Base-by-base conservation (phyloP, 2,797 vertebrate genomes). In the Gymnocypris eckloni region DNA sequence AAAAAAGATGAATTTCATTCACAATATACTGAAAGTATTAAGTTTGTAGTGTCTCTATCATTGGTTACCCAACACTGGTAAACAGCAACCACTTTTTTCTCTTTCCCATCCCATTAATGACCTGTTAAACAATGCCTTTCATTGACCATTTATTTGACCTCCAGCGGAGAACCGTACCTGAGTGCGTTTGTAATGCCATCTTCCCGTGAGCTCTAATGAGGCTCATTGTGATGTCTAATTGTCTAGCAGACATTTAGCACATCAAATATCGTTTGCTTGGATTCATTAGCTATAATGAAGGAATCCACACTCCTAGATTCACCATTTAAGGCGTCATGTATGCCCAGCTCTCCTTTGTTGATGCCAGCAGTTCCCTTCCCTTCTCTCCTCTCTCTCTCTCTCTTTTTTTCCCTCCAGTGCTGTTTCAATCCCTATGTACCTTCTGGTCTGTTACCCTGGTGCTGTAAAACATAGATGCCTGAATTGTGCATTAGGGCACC, bases 401-500 rank as follows among this genome's bases (percentile, higher is more conserved):
- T 52, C 39, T 25, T 54, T 52, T 45, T 89, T 90, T 92, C 89
- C 25, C 87, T 73, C 33, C 59, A 54, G 64, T 88, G 28, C 81
- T 15, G 87, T 92, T 93, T 87, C 90, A 83, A 84, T 89, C 76
- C 84, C 77, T 87, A 16, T 66, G 67, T 86, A 88, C 87, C 87
- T 92, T 81, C 79, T 71, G 87, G 70, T 86, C 73, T 88, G 82
- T 85, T 86, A 84, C 86, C 87, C 87, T 91, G 92, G 90, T 89
- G 89, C 88, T 89, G 88, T 91, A 90, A 91, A 92, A 93, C 91
- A 87, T 92, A 89, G 91, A 92, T 86, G 91, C 82, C 88, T 89
- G 91, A 92, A 92, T 92, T 93, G 93, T 92, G 94, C 93, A 93
- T 91, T 91, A 92, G 88, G 89, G 92, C 90, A 92, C 88, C 90